Percentiles rank a stretch among this genome's conserved stretches.
phyloP scores from a whole-genome alignment of 2,797 vertebrate genomes.

The Siniperca obscura region DNA sequence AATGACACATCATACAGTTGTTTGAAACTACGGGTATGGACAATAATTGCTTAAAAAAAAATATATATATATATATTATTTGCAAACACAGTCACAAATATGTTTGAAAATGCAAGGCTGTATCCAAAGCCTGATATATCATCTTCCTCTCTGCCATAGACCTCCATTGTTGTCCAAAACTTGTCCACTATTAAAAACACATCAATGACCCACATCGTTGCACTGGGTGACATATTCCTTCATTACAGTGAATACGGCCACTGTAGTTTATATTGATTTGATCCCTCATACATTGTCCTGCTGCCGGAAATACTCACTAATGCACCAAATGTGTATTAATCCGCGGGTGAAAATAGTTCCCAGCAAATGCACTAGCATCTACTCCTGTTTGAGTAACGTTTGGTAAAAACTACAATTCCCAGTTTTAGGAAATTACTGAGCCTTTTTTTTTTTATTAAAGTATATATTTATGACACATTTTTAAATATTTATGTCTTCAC shows the following conservation, averaged over 20 bases:
- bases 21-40: background rate
- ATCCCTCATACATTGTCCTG: too few relatives aligned
- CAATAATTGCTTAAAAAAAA: background rate
- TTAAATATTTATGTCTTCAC: background rate
- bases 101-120: too few relatives aligned
- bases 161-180: too few relatives aligned
- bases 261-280: too few relatives aligned
- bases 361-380: background rate
- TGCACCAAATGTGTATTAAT: background rate
- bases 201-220: too few relatives aligned
- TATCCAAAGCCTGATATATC: too few relatives aligned
- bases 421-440: background rate
- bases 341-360: slow-evolving; percentile 12
- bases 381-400: background rate
- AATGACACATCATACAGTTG: background rate
- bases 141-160: too few relatives aligned
- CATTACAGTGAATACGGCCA: too few relatives aligned
- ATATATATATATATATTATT: background rate
- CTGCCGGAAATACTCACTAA: too few relatives aligned
- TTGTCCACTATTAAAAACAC: too few relatives aligned
- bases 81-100: too few relatives aligned
- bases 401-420: background rate
- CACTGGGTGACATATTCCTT: too few relatives aligned
- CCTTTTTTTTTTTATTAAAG: background rate
- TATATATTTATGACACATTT: background rate